Base-by-base conservation (phyloP, 2,888 invertebrate species). In the Molorchus minor region DNA sequence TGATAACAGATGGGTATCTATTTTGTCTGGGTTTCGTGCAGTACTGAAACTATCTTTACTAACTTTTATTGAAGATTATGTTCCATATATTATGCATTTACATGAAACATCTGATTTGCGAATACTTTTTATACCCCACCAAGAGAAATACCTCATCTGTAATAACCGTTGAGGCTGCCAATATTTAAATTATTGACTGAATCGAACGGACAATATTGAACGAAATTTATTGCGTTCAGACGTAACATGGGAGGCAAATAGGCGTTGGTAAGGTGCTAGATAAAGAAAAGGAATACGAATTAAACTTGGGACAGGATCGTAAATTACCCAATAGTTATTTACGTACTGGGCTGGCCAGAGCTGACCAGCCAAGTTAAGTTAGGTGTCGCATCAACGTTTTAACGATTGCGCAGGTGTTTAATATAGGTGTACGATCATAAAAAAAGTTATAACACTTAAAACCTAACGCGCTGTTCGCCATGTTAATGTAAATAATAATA, bases 401-500 rank as follows among this genome's bases (percentile, higher is more conserved):
- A 73, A 73, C 69, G 62, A 62, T 68, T 60, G 12, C 66, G 70
- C 73, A 74, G 75, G 74, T 75, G 75, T 72, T 70, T 69, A 67
- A 69, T 69, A 71, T 62, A 65, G 62, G 61, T 71, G 74, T 71
- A 51, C 70, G 64, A 72, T 70, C 73, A 64, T 72, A 73, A 76
- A 75, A 74, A 74, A 68, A 40, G 66, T 73, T 70, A 67, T 71
- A 74, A 75, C 71, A 71, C 73, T 72, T 69, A 64, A 73, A 71
- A 65, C 72, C 58, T 52, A 52, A 52, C 73, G 73, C 74, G 70
- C 73, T 71, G 71, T 72, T 71, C 67, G 69, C 69, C 70, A 70
- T 74, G 73, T 72, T 74, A 73, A 71, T 72, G 74, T 74, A 74
- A 75, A 73, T 73, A 73, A 75, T 75, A 72, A 75, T 73, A 72